phyloP scores from a whole-genome alignment of 2,113 vertebrate genomes.

The Pavo muticus region DNA sequence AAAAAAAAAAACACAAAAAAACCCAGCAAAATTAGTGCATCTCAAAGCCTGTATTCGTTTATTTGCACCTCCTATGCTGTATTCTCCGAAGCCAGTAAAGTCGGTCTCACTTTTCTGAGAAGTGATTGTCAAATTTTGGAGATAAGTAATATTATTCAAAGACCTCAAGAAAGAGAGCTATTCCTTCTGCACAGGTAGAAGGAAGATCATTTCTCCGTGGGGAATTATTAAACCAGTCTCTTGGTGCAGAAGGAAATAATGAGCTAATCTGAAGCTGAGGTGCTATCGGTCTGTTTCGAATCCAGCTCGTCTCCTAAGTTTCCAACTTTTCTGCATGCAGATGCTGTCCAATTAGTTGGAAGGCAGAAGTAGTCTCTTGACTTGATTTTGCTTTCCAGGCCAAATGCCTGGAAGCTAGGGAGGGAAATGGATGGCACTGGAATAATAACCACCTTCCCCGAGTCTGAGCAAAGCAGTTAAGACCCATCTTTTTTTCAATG shows the following conservation, averaged over 20 bases:
- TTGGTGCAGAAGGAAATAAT: constrained; percentile 62
- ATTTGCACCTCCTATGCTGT: not conserved
- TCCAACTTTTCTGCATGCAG: constrained; percentile 44
- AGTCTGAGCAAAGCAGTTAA: constrained; percentile 34
- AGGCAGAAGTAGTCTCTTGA: constrained; percentile 39
- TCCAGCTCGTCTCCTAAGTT: constrained; percentile 26
- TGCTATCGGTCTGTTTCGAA: not conserved
- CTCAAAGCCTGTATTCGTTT: not conserved
- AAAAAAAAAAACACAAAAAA: not conserved
- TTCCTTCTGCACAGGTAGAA: not conserved
- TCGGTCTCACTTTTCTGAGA: not conserved
- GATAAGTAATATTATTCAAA: not conserved
- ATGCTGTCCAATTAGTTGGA: constrained; percentile 39
- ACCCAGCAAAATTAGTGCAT: not conserved
- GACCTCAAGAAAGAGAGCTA: not conserved
- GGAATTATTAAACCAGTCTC: constrained; percentile 29
- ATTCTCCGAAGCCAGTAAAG: not conserved
- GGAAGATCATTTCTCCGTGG: not conserved
- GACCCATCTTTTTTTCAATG: not conserved
- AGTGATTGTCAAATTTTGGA: not conserved
- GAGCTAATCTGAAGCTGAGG: not conserved
- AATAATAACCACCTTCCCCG: constrained; percentile 56
- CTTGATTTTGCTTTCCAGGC: constrained; percentile 58
- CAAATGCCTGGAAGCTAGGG: constrained; percentile 67
- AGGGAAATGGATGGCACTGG: constrained; percentile 44